phyloP scores from a whole-genome alignment of 2,113 vertebrate genomes.

The Nycticorax nycticorax region DNA sequence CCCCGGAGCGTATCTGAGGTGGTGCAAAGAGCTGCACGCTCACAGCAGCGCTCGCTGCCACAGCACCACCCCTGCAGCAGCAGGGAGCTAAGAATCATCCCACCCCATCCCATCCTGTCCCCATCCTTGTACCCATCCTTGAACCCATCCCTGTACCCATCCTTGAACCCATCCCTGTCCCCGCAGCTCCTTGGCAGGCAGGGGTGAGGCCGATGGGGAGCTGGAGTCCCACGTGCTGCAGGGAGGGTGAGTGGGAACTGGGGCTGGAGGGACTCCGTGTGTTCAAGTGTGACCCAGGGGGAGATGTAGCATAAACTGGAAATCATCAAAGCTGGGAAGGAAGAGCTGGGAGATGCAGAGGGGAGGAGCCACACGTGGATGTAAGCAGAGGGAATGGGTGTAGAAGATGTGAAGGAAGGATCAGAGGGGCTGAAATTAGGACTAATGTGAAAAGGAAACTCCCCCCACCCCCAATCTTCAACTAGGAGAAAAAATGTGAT shows the following conservation, averaged over 20 bases:
- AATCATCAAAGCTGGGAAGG: background rate
- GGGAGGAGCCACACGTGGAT: background rate
- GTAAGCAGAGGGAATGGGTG: background rate
- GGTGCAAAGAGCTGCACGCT: background rate
- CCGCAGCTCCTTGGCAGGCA: rapidly evolving
- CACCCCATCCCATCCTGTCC: background rate
- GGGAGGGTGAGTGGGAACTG: background rate
- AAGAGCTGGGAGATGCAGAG: background rate
- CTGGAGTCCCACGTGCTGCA: background rate
- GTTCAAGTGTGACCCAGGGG: background rate
- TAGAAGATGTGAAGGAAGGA: background rate
- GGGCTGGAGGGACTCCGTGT: background rate
- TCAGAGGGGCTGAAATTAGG: background rate
- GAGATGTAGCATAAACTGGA: background rate
- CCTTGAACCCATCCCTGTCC: too few relatives aligned
- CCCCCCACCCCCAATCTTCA: background rate
- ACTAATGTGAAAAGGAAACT: background rate
- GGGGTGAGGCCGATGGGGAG: background rate
- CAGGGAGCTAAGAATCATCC: background rate
- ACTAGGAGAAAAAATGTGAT: background rate
- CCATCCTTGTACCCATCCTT: too few relatives aligned
- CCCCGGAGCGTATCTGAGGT: background rate
- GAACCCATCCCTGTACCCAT: background rate
- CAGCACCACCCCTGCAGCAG: background rate
- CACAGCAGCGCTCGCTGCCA: background rate